Evolutionary conservation across 2,888 invertebrate species (phyloP).

Genomic region (Syrista parreyssii): DNA sequence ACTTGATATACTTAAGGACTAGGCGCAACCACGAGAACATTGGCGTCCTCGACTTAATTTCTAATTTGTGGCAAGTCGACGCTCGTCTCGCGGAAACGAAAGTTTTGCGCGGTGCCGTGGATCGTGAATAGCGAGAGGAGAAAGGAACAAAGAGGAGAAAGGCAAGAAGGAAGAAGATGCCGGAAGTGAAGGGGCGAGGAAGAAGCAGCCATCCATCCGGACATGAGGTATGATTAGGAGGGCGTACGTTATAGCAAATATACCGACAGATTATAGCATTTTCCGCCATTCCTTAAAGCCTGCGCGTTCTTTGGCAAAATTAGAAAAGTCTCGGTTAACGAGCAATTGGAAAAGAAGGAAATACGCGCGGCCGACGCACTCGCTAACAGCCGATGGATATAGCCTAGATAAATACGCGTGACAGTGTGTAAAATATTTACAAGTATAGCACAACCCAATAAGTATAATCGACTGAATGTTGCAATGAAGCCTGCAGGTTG

Average conservation of each 20-base stretch:
- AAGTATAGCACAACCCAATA: neutral
- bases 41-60: constrained; percentile 1
- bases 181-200: neutral
- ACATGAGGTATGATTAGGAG: neutral
- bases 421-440: neutral
- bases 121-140: neutral
- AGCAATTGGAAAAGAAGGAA: neutral
- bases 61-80: constrained; percentile 16
- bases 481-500: neutral
- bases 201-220: neutral
- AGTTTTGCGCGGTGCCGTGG: neutral
- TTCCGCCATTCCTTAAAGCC: neutral
- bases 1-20: neutral
- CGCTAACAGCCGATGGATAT: neutral
- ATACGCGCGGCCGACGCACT: neutral
- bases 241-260: neutral
- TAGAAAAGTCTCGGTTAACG: neutral
- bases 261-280: neutral
- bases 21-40: neutral
- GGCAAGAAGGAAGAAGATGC: neutral
- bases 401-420: neutral
- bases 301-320: neutral
- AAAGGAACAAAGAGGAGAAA: neutral
- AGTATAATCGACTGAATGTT: neutral
- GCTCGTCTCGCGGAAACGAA: neutral